phyloP scores from a whole-genome alignment of 2,888 invertebrate genomes.

The Acanthosoma haemorrhoidale region DNA sequence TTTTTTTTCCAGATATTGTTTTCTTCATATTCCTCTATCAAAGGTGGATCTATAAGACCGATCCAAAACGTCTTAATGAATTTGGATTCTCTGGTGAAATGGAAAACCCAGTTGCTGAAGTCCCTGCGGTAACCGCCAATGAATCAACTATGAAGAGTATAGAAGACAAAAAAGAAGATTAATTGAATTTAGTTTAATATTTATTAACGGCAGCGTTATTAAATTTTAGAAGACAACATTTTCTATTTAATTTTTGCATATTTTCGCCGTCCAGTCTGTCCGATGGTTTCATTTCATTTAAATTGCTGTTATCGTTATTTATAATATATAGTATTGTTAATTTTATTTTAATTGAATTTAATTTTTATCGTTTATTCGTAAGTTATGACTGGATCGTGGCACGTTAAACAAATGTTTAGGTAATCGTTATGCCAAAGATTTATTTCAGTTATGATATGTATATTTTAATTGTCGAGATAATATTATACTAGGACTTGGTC shows the following conservation, averaged over 20 bases:
- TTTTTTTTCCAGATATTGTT: constrained; percentile 73
- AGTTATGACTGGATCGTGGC: neutral
- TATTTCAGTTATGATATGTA: neutral
- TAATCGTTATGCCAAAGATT: neutral
- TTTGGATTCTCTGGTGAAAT: constrained; percentile 96
- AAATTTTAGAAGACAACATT: constrained; percentile 17
- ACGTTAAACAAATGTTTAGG: neutral
- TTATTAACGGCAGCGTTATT: neutral
- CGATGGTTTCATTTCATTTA: neutral
- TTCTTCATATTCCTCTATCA: constrained; percentile 99
- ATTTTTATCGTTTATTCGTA: neutral
- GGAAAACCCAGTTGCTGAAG: constrained; percentile 48
- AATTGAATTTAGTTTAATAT: constrained; percentile 18
- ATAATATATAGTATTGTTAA: neutral
- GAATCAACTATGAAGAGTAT: constrained; percentile 34
- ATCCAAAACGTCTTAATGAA: constrained; percentile 90
- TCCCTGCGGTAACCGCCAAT: neutral
- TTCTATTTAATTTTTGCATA: constrained; percentile 2
- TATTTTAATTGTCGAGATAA: neutral
- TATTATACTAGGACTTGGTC: neutral
- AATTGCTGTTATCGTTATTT: constrained; percentile 1
- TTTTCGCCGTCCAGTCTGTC: constrained; percentile 20
- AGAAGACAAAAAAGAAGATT: constrained; percentile 41
- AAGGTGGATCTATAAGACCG: constrained; percentile 96
- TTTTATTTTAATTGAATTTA: neutral